phyloP scores from a whole-genome alignment of 2,113 vertebrate genomes.

The Naja naja region DNA sequence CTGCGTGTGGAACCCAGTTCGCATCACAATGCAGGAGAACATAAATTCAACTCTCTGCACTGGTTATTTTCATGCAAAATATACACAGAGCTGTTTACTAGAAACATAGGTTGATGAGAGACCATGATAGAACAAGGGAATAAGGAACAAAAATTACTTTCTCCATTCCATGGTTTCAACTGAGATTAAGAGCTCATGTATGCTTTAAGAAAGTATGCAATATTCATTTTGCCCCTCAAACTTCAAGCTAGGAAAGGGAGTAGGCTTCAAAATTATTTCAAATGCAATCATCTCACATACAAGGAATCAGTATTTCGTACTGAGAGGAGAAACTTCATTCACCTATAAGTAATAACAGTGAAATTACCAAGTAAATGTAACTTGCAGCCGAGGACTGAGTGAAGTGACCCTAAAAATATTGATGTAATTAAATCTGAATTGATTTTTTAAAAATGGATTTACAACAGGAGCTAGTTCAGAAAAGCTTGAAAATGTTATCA shows the following conservation, averaged over 20 bases:
- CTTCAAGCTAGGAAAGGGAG: neutral
- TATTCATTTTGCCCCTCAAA: neutral
- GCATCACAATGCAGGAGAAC: neutral
- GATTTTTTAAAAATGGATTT: neutral
- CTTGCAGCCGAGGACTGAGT: neutral
- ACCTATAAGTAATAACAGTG: neutral
- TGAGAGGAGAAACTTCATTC: neutral
- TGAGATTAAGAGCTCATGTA: neutral
- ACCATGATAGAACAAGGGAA: neutral
- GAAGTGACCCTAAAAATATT: neutral
- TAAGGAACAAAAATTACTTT: neutral
- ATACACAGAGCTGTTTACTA: neutral
- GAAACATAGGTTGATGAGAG: neutral
- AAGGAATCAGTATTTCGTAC: neutral
- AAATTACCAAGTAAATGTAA: neutral
- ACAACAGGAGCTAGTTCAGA: neutral
- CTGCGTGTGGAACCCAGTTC: neutral
- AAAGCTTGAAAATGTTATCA: neutral
- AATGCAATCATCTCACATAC: neutral
- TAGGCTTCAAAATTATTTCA: neutral
- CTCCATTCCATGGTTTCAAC: neutral
- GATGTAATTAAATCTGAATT: neutral
- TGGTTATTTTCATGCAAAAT: neutral
- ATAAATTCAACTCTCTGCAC: neutral
- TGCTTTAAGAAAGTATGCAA: neutral